Evolutionary conservation across 2,888 invertebrate species (phyloP).

Genomic region (Drosophila birchii): DNA sequence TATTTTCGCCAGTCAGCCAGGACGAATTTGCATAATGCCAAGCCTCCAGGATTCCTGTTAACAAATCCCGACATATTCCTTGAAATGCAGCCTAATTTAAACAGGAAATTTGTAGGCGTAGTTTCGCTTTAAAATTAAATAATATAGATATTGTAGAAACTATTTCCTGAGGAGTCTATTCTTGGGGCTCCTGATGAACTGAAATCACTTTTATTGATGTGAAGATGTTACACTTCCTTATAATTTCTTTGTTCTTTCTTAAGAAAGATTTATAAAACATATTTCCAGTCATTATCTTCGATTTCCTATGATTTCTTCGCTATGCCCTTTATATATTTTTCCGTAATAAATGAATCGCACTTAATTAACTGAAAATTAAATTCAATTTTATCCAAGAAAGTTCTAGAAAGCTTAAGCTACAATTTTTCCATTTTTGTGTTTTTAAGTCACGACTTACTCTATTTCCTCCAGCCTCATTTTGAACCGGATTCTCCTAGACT

Average conservation of each 20-base stretch:
- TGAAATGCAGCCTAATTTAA: neutral
- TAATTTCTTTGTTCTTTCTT: neutral
- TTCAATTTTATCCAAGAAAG: neutral
- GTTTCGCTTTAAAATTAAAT: neutral
- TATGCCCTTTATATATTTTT: neutral
- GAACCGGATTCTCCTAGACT: constrained; percentile 4
- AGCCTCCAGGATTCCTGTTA: constrained; percentile 11
- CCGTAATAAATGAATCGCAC: neutral
- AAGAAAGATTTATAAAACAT: neutral
- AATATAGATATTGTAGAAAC: no score
- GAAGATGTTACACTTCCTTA: neutral
- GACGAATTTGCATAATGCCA: constrained; percentile 51
- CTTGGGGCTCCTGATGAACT: neutral
- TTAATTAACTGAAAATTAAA: neutral
- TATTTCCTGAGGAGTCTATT: no score
- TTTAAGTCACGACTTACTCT: constrained; percentile 24
- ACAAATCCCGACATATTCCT: constrained; percentile 6
- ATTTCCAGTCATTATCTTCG: neutral
- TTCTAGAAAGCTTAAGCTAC: neutral
- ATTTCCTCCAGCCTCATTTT: constrained; percentile 42
- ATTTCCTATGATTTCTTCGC: neutral
- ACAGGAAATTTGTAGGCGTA: neutral
- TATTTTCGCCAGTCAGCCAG: constrained; percentile 58
- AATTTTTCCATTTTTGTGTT: neutral
- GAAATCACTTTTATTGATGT: neutral